Conservation (phyloP, 2,888 invertebrate species). For the Neoitamus cyanurus region DNA sequence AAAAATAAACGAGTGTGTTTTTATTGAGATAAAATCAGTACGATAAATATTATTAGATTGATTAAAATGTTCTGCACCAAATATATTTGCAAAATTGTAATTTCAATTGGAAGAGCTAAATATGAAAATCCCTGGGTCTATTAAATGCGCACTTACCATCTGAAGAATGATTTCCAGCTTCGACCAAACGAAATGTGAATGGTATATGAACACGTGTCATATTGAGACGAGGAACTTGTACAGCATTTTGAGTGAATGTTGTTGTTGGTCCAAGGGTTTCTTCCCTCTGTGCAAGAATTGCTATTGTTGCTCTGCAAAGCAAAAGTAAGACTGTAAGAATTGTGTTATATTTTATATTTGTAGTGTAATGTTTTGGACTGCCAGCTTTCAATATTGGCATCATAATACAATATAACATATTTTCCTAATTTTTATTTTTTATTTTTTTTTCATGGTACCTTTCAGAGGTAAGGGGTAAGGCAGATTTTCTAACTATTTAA, state of each 20-base stretch:
- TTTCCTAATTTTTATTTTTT: too few species aligned
- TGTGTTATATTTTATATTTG: too few species aligned
- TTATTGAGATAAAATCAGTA: background rate
- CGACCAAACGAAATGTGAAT: slow-evolving; percentile 81
- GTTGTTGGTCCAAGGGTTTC: slow-evolving; percentile 39
- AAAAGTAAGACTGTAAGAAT: background rate
- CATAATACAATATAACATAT: background rate
- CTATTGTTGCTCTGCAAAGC: slow-evolving; percentile 48
- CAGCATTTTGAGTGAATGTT: slow-evolving; percentile 47
- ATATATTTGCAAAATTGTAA: too few species aligned
- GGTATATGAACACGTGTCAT: slow-evolving; percentile 88
- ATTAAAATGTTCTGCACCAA: too few species aligned
- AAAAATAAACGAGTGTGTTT: too few species aligned
- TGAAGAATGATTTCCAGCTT: slow-evolving; percentile 77
- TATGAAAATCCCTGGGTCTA: background rate
- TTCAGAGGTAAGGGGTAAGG: too few species aligned
- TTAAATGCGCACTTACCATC: slow-evolving; percentile 68
- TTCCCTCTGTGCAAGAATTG: slow-evolving; percentile 49
- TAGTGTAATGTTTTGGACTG: too few species aligned
- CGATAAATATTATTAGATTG: background rate
- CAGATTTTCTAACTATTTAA: too few species aligned
- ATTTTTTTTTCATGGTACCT: too few species aligned
- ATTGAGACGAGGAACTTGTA: slow-evolving; percentile 73
- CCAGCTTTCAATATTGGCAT: too few species aligned
- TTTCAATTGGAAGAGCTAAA: background rate